Percentiles rank a stretch among this genome's conserved stretches.
These are phyloP conservation scores for Philhelius pedissequus DNA, from an alignment of 2,888 invertebrate genomes.

Conservation along the genomic window DNA sequence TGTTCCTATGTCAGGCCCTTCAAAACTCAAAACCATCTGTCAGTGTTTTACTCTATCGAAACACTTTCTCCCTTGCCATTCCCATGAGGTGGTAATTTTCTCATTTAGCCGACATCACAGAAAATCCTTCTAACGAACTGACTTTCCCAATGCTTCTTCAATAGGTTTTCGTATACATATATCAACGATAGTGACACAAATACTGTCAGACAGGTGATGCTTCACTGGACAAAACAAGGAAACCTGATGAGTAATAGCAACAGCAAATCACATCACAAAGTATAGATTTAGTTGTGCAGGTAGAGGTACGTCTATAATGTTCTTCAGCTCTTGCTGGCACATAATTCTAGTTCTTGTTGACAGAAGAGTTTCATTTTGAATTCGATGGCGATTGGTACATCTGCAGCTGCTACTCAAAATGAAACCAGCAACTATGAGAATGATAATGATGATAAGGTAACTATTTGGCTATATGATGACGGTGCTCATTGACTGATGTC, in stretches of 20 bases:
- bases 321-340: background rate
- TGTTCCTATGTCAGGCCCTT: background rate
- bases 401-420: background rate
- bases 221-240: slow-evolving; percentile 9
- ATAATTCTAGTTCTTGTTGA: slow-evolving; percentile 27
- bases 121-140: background rate
- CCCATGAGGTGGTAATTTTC: slow-evolving; percentile 24
- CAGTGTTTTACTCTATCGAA: background rate
- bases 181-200: background rate
- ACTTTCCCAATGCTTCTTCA: background rate
- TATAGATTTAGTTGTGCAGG: no score
- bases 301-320: background rate
- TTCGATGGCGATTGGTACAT: slow-evolving; percentile 15
- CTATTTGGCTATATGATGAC: slow-evolving; percentile 19
- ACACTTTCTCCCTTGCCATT: background rate
- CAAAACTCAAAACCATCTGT: background rate
- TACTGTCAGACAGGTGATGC: slow-evolving; percentile 37
- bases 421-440: background rate
- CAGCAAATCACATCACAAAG: slow-evolving; percentile 18
- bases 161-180: no score
- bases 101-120: background rate
- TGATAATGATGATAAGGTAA: background rate
- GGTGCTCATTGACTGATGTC: slow-evolving; percentile 4
- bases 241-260: slow-evolving; percentile 6
- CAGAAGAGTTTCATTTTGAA: slow-evolving; percentile 35